Evolutionary conservation across 2,797 vertebrate genomes (phyloP).

Genomic region (Coilia nasus): DNA sequence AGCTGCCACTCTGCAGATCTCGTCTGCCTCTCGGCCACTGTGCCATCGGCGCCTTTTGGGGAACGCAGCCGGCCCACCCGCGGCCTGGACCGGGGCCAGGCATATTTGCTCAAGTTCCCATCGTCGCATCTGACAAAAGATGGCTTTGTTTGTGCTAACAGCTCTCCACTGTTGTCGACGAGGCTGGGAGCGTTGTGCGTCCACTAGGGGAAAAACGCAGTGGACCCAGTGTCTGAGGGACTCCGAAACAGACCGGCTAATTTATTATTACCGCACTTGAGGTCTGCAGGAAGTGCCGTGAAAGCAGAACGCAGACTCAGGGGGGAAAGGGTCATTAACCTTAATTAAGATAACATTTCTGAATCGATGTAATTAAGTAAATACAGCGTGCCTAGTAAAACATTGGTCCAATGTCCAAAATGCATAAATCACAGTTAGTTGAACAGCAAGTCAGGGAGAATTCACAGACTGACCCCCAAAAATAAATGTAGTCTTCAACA

Average conservation of each 20-base stretch:
- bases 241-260: not conserved
- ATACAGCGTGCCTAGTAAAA: constrained; percentile 21
- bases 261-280: constrained; percentile 5
- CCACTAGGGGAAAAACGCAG: not conserved
- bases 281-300: not conserved
- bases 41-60: constrained; percentile 14
- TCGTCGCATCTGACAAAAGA: constrained; percentile 24
- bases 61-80: not conserved
- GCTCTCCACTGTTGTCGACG: not conserved
- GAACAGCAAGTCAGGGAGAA: not conserved
- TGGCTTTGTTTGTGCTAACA: constrained; percentile 17
- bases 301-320: constrained; percentile 10
- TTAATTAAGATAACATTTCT: constrained; percentile 31
- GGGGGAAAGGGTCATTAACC: constrained; percentile 19
- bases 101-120: constrained; percentile 28
- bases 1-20: constrained; percentile 7
- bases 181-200: not conserved
- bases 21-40: not conserved
- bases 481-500: not conserved
- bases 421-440: not conserved
- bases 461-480: not conserved
- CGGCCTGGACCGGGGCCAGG: constrained; percentile 14
- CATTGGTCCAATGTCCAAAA: not conserved
- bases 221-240: not conserved
- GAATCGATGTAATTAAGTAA: constrained; percentile 50